Evolutionary conservation across 2,113 vertebrate species (phyloP), one percentile per base, ranked within the genome.

Genomic region (Calyptommatus sinebrachiatus): DNA sequence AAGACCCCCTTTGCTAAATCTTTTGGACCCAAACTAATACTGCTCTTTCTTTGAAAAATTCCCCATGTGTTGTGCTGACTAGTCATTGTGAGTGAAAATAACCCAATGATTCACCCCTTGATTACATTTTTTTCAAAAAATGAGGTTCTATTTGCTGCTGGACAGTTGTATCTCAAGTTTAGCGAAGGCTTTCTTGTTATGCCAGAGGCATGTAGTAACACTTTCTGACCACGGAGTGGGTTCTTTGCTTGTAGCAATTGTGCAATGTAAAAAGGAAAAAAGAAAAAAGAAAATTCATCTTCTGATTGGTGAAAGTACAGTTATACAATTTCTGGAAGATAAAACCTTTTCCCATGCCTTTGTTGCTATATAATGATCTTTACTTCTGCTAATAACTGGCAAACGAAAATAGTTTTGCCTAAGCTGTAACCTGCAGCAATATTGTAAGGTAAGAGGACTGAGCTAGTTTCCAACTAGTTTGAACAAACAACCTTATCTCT

Each of bases 241-340:
- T 85, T 71, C 81, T 2, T 65, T 73, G 0, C 75, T 63, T 78
- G 71, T n/a, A 0, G 80, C 81, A 62, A 50, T 89, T 91, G 91
- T 91, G 90, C 87, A 91, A 93, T 6, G 24, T 7, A 5, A 48
- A 78, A 50, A 41, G 35, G 5, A 41, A 41, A 41, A 41, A 41
- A n/a, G n/a, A 41, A 41, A 41, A 41, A 41, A 41, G 35, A 41
- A 41, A 84, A 28, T 50, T 20, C 66, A 41, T 75, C 8, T 75
- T 45, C 83, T 79, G 83, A 84, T 86, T 88, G 91, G 92, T 22
- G 80, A 21, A 81, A 24, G 61, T 24, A 45, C 45, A 21, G 89
- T 94, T 94, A 92, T 57, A 93, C 93, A 94, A 92, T 71, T 9
- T 83, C 80, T 79, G 53, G 81, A 48, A 82, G 90, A 91, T 91